Conservation (phyloP, 2,113 vertebrate genomes). For the Pan paniscus region DNA sequence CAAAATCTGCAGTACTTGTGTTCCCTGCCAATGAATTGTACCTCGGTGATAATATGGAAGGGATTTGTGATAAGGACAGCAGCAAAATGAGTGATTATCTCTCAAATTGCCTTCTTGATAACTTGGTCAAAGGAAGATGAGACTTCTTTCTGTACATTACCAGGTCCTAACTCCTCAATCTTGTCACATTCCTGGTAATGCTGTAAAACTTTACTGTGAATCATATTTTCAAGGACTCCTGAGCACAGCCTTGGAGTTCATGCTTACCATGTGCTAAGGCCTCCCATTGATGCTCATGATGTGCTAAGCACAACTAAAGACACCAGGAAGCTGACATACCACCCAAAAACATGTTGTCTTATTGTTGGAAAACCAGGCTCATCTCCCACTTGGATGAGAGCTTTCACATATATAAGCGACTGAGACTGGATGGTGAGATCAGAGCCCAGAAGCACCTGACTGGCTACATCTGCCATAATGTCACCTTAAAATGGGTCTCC, state of each 20-base stretch:
- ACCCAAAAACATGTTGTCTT: neutral
- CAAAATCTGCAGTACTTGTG: constrained; percentile 94
- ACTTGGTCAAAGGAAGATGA: constrained; percentile 88
- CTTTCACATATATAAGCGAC: neutral
- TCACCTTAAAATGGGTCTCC: neutral
- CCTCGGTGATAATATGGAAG: constrained; percentile 97
- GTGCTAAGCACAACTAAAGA: neutral
- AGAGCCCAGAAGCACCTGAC: neutral
- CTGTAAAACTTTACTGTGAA: constrained; percentile 82
- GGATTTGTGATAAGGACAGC: constrained; percentile 95
- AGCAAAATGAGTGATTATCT: constrained; percentile 96
- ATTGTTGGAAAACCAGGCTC: neutral
- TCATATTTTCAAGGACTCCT: neutral
- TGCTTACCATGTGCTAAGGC: too few species aligned
- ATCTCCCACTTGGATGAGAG: neutral
- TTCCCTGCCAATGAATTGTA: constrained; percentile 97
- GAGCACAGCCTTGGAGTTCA: neutral
- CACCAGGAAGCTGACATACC: neutral
- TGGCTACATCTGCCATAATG: neutral
- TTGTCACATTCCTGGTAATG: constrained; percentile 88
- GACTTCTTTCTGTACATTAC: constrained; percentile 81
- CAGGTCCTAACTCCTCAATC: constrained; percentile 83
- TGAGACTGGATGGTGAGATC: neutral
- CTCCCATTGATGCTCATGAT: neutral
- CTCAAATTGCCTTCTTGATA: constrained; percentile 94